Percentiles rank a stretch among this genome's conserved stretches.
phyloP scores from a whole-genome alignment of 2,888 invertebrate genomes.

The Chironomus riparius region DNA sequence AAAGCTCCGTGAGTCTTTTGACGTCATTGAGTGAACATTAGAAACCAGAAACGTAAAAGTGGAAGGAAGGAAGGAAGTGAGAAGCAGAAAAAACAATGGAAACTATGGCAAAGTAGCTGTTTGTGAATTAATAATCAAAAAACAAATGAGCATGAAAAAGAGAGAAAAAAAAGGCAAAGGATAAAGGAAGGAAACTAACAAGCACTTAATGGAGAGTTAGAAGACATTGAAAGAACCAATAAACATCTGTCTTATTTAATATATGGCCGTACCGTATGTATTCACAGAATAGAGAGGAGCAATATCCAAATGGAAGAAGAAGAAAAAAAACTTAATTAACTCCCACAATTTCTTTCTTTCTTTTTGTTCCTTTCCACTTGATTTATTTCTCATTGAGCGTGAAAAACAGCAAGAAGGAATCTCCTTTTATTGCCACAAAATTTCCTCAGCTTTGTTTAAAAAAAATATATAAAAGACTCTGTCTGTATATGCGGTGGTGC shows the following conservation, averaged over 20 bases:
- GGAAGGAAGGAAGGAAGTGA: no score
- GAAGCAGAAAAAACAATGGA: no score
- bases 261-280: neutral
- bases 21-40: no score
- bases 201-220: neutral
- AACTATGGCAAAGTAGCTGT: no score
- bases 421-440: neutral
- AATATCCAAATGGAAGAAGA: neutral
- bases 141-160: no score
- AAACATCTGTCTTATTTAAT: neutral
- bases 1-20: no score
- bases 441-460: no score
- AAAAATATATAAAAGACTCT: neutral
- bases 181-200: neutral
- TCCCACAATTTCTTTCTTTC: neutral
- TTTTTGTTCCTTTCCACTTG: neutral
- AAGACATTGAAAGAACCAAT: neutral
- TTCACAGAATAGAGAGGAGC: neutral
- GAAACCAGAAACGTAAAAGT: no score
- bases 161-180: no score
- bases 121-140: no score
- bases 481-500: no score
- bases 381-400: conserved; percentile 9
- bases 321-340: conserved; percentile 6
- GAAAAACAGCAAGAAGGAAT: neutral